Evolutionary conservation across 30 jellyfish, hydroid and myxozoan genomes (phyloP).

Genomic region (Aurelia aurita complex sp. Pacific): DNA sequence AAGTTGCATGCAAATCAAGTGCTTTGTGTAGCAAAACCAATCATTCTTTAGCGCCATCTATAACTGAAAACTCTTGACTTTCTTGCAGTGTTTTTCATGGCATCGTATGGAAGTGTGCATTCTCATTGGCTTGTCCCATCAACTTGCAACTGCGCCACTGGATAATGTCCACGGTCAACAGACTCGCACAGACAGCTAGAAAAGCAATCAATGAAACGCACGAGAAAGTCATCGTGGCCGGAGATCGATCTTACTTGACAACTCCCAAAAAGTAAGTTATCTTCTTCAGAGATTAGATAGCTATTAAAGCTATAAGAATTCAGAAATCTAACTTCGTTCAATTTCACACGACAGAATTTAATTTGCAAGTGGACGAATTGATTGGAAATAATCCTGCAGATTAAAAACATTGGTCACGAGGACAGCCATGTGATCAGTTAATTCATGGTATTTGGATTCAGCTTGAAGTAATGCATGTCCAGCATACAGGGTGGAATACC

Average conservation of each 20-base stretch:
- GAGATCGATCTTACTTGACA: no score
- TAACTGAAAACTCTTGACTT: neutral
- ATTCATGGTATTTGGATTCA: slow-evolving; percentile 14
- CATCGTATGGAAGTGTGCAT: slow-evolving; percentile 42
- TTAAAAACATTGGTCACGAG: no score
- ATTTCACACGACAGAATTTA: no score
- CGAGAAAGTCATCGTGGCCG: slow-evolving; percentile 10
- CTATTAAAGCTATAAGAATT: no score
- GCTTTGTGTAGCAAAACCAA: no score
- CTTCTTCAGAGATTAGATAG: no score
- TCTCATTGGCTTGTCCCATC: slow-evolving; percentile 49
- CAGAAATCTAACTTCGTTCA: no score
- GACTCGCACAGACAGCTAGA: slow-evolving; percentile 21
- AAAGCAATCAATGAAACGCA: slow-evolving; percentile 32
- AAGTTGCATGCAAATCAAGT: no score
- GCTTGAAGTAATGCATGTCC: neutral
- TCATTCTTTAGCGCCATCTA: no score
- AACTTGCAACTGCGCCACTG: slow-evolving; percentile 3
- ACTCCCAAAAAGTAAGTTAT: no score
- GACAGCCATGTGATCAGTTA: neutral
- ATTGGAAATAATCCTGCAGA: no score
- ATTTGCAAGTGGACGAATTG: no score
- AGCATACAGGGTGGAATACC: neutral
- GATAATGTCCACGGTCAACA: slow-evolving; percentile 30
- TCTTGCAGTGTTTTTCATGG: neutral